Evolutionary conservation across 2,113 vertebrate species (phyloP), one percentile per base, ranked within the genome.

Genomic region (Miniopterus natalensis): DNA sequence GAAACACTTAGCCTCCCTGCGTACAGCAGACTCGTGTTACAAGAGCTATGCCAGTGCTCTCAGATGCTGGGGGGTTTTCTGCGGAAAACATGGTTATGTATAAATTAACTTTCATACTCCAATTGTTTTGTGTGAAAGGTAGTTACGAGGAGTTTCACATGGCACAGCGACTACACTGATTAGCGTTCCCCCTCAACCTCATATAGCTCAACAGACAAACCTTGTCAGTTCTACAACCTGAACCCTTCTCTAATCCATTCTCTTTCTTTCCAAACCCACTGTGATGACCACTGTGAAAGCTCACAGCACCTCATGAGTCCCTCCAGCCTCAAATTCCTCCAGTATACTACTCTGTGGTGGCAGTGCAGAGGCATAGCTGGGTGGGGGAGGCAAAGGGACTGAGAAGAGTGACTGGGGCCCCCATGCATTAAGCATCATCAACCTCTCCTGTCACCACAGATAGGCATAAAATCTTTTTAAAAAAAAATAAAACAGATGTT

Each of bases 401-500:
- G 29, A 17, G 51, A 84, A 65, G 18, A 87, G 1, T 15, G 21
- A 31, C 9, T 75, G 25, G 23, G 23, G 40, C 20, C 57, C 59
- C 17, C 65, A 49, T 36, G 53, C 42, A 45, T 13, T 49, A 68
- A 78, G 36, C 66, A 59, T 57, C 36, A 88, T 15, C 61, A 79
- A 36, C 15, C 27, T 80, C 70, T 71, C 45, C 79, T n/a, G 49
- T 80, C 66, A 92, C 55, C 59, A 80, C 31, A 89, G 73, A 79
- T 2, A 85, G 31, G 77, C n/a, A 77, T 12, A 66, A 90, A 75
- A 55, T 14, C 80, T 23, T 74, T 25, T 40, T 51, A 5, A 17
- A 73, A 47, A 73, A 65, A 78, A 8, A 75, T 18, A 40, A 51
- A 66, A 84, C 23, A 29, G 77, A 0, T 75, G 45, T 89, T 92